Base-by-base conservation (phyloP, 2,888 invertebrate species). In the Harpagoxenus sublaevis region DNA sequence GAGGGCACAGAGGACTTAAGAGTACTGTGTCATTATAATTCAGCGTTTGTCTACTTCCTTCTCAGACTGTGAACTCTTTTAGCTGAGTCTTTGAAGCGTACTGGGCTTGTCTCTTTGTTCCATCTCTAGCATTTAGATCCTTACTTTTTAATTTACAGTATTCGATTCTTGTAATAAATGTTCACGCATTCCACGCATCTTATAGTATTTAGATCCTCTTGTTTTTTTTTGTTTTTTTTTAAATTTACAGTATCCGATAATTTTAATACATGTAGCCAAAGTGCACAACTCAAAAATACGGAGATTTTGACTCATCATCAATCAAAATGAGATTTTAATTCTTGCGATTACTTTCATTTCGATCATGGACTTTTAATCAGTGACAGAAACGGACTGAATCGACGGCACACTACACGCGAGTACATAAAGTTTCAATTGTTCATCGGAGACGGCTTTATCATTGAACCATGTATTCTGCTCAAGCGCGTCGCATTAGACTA, bases 371-470 rank as follows among this genome's bases (percentile, higher is more conserved):
- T 6, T 31, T 74, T 45, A 42, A 63, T 63, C 73, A 28, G 18
- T 65, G 39, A 60, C 28, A 45, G n/a, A 71, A 45, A 81, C 53
- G 73, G 23, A 65, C 48, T 66, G 45, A 74, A 48, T 62, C 31
- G 35, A 60, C 48, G 62, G n/a, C 23, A 28, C 10, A 15, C 10
- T 42, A 31, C 55, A 31, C 55, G 35, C 63, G 23, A 75, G 15
- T 63, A 23, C 45, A 4, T 28, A 18, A 62, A 63, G 65, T 55
- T 48, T 18, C 35, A 62, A 48, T 74, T 31, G n/a, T 74, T 78
- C 42, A 57, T 68, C 31, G 63, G 28, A 45, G 42, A 57, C 35
- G 23, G 10, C 48, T 63, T 18, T 74, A 4, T 31, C 48, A 51
- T 23, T 3, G 35, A 35, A 35, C 6, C 6, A 23, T 12, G 18